A percentile compares a stretch with the other conserved stretches of the same genome.
phyloP scores from a whole-genome alignment of 2,113 vertebrate species.

The Protobothrops flavoviridis region DNA sequence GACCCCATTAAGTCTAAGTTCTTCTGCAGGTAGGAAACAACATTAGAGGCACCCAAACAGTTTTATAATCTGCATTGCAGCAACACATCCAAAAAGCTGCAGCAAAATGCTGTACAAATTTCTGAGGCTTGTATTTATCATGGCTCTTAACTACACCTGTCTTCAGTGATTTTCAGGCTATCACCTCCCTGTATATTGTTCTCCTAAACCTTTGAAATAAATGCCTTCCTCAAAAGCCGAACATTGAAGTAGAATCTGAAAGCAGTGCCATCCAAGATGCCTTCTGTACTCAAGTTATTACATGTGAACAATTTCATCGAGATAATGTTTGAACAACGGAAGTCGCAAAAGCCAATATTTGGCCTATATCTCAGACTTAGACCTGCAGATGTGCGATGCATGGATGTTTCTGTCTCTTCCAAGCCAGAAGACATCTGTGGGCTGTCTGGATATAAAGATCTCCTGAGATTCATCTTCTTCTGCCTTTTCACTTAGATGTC shows the following conservation, averaged over 20 bases:
- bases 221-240: conserved; percentile 1
- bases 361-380: not conserved
- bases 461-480: not conserved
- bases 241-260: not conserved
- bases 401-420: not conserved
- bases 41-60: not conserved
- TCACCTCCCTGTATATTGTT: not conserved
- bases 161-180: conserved; percentile 20
- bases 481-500: conserved; percentile 5
- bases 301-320: conserved; percentile 1
- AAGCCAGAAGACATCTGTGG: not conserved
- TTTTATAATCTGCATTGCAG: conserved; percentile 17
- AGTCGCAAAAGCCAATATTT: not conserved
- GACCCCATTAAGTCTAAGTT: conserved; percentile 15
- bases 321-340: not conserved
- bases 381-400: not conserved
- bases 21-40: conserved; percentile 14
- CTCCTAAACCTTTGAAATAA: conserved; percentile 25
- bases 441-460: not conserved
- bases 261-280: conserved; percentile 3
- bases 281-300: conserved; percentile 2
- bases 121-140: conserved; percentile 11
- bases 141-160: conserved; percentile 23
- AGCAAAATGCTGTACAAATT: conserved; percentile 28
- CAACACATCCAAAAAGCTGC: not conserved